These are phyloP conservation scores for Bombus waltoni DNA, from an alignment of 1,140 invertebrate species.

Conservation along the genomic window DNA sequence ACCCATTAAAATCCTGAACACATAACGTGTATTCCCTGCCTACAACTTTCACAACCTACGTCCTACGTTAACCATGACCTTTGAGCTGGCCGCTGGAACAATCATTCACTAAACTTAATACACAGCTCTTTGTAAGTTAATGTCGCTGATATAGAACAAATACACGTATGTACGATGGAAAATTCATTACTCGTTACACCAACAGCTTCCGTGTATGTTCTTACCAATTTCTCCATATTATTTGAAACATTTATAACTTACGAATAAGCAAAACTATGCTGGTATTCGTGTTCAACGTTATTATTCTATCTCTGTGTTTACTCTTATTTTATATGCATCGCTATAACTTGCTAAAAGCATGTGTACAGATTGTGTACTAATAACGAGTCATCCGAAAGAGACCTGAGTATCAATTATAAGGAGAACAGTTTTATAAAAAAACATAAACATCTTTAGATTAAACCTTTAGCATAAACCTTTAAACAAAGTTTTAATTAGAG, in stretches of 20 bases:
- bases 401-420: neutral
- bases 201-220: neutral
- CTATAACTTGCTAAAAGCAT: neutral
- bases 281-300: neutral
- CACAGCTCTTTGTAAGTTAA: conserved; percentile 27
- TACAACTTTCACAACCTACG: conserved; percentile 50
- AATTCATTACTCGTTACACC: neutral
- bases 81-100: conserved; percentile 38
- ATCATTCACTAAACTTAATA: conserved; percentile 49
- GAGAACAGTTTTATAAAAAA: neutral
- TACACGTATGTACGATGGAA: conserved; percentile 12
- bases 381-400: neutral
- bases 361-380: neutral
- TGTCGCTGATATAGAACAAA: conserved; percentile 25
- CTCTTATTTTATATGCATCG: neutral
- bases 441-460: neutral
- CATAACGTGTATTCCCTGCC: conserved; percentile 14
- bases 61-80: conserved; percentile 61
- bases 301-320: neutral
- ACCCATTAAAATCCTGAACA: neutral
- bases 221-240: neutral
- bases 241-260: neutral
- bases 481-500: neutral
- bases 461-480: neutral
- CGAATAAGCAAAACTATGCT: neutral